A percentile compares a stretch with the other conserved stretches of the same genome.
These are phyloP conservation scores for Gorsachius magnificus DNA, from an alignment of 2,797 vertebrate species.

Conservation along the genomic window DNA sequence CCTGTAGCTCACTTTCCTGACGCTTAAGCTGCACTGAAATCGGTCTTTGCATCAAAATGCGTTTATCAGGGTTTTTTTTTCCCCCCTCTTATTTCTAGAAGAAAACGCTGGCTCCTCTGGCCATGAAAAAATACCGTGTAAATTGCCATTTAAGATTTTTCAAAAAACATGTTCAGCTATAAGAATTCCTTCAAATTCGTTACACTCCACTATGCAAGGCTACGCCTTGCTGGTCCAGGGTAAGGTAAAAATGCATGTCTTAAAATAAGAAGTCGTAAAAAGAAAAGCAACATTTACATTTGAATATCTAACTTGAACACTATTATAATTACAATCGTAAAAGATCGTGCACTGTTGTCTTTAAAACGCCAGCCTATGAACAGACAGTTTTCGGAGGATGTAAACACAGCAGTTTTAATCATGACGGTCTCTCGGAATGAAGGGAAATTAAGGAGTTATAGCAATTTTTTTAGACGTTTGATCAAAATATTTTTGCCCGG, in stretches of 20 bases:
- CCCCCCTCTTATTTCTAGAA: neutral
- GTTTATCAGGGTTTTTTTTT: neutral
- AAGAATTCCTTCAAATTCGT: conserved; percentile 59
- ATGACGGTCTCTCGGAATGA: neutral
- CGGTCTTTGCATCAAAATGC: neutral
- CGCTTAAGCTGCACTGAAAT: neutral
- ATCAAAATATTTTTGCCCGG: conserved; percentile 49
- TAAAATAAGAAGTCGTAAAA: neutral
- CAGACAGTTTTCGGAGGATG: neutral
- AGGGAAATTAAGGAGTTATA: conserved; percentile 17
- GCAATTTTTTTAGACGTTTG: conserved; percentile 16
- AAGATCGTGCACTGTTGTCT: neutral
- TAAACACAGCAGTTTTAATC: conserved; percentile 24
- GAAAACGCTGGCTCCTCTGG: neutral
- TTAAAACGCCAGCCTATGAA: neutral
- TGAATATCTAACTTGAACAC: conserved; percentile 34
- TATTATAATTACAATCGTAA: conserved; percentile 32
- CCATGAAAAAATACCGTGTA: conserved; percentile 25
- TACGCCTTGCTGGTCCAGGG: neutral
- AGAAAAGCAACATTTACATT: conserved; percentile 36
- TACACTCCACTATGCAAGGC: neutral
- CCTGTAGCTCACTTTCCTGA: neutral
- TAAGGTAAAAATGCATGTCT: neutral
- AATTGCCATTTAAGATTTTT: conserved; percentile 11
- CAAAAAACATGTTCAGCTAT: neutral